Evolutionary conservation across 2,113 vertebrate genomes (phyloP), one percentile per base, ranked within the genome.

Genomic region (Uropsilus gracilis): DNA sequence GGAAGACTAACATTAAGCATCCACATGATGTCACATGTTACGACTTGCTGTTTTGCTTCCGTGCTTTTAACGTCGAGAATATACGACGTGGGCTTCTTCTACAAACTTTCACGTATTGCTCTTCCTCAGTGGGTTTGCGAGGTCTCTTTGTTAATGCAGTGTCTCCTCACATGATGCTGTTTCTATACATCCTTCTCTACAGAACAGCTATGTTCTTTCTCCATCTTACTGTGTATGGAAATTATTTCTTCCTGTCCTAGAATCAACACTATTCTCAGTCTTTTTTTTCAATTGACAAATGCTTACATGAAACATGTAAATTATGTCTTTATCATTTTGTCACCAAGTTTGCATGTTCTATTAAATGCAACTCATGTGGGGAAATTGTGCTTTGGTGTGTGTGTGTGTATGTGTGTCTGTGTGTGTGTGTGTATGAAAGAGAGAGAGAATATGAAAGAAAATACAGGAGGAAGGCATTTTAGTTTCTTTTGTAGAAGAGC

Each of bases 401-500:
- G n/a, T n/a, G n/a, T n/a, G n/a, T n/a, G n/a, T n/a, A n/a, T n/a
- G n/a, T n/a, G n/a, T n/a, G n/a, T n/a, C n/a, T n/a, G n/a, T n/a
- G n/a, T n/a, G n/a, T n/a, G n/a, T n/a, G n/a, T n/a, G n/a, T n/a
- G n/a, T n/a, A n/a, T n/a, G n/a, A n/a, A n/a, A n/a, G n/a, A n/a
- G n/a, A n/a, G n/a, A n/a, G n/a, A 53, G 50, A 53, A 17, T 12
- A 17, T 12, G 50, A 53, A 17, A 53, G 50, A 53, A 17, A 53
- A 17, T 9, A 9, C 9, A 53, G 17, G 50, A 53, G 80, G 90
- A 59, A 66, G 72, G 22, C 46, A 69, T 93, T 93, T 81, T n/a
- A 86, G 90, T 92, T 64, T 8, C 94, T 77, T 88, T 18, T 76
- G 64, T 66, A 66, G 24, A n/a, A n/a, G n/a, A n/a, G n/a, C n/a